Conservation (phyloP, 2,888 invertebrate genomes). For the Caenorhabditis sp. region DNA sequence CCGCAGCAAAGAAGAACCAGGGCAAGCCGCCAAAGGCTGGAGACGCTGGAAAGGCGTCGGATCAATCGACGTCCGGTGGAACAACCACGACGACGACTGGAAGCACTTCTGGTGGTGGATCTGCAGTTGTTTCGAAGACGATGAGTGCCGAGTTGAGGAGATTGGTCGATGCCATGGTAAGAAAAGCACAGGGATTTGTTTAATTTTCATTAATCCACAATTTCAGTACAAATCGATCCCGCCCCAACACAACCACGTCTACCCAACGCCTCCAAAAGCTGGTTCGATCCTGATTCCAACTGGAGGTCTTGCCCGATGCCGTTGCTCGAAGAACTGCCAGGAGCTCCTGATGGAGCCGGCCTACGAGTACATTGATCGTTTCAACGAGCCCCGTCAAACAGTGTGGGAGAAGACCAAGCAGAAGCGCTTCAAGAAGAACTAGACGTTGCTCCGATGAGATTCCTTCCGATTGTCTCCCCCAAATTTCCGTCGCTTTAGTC, state of each 20-base stretch:
- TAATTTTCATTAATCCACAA: too few species aligned
- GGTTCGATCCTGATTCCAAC: constrained; percentile 59
- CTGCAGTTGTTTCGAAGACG: constrained; percentile 7
- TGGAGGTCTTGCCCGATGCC: constrained; percentile 57
- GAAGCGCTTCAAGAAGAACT: constrained; percentile 63
- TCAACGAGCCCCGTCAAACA: constrained; percentile 60
- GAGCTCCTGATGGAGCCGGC: constrained; percentile 57
- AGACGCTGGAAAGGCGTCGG: too few species aligned
- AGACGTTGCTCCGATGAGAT: too few species aligned
- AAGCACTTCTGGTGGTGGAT: constrained; percentile 6
- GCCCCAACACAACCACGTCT: constrained; percentile 56
- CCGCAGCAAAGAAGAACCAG: too few species aligned
- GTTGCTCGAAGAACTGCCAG: constrained; percentile 53
- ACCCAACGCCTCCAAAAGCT: constrained; percentile 55
- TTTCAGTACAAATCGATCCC: constrained; percentile 45
- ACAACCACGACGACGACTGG: constrained; percentile 19
- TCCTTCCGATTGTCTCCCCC: constrained; percentile 1
- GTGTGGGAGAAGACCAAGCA: constrained; percentile 63
- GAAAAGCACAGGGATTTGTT: not conserved
- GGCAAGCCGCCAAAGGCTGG: not conserved
- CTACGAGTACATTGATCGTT: constrained; percentile 59
- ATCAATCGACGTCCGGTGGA: too few species aligned
- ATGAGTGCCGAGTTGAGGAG: constrained; percentile 42
- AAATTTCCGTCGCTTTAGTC: constrained; percentile 13
- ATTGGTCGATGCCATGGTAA: constrained; percentile 54